These are phyloP conservation scores for Heliconius charithonia DNA, from an alignment of 2,888 invertebrate genomes.

Conservation along the genomic window DNA sequence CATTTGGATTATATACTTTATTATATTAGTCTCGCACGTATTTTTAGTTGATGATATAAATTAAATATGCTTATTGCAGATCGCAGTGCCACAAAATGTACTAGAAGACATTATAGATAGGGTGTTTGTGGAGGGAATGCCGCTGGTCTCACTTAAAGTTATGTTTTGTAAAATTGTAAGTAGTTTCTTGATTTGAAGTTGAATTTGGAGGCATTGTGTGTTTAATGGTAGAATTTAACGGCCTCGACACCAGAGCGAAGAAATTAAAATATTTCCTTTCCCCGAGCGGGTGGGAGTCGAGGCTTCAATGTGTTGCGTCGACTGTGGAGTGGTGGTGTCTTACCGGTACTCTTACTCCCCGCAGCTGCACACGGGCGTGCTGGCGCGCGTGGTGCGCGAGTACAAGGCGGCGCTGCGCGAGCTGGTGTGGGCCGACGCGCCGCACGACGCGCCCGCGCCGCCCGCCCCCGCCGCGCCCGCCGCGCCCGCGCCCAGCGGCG, in stretches of 20 bases:
- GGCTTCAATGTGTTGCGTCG: too few relatives aligned
- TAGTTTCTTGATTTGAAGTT: conserved; percentile 38
- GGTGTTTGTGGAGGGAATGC: conserved; percentile 65
- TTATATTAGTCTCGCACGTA: neutral
- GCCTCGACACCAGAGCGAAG: too few relatives aligned
- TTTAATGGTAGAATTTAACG: too few relatives aligned
- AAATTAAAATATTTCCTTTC: too few relatives aligned
- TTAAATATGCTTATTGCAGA: conserved; percentile 54
- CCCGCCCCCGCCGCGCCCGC: conserved; percentile 44
- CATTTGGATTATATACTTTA: too few relatives aligned
- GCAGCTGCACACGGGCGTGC: conserved; percentile 62
- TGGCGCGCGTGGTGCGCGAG: conserved; percentile 58
- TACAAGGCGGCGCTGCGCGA: conserved; percentile 62
- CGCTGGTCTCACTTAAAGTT: conserved; percentile 69
- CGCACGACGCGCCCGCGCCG: conserved; percentile 53
- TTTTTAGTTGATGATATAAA: neutral
- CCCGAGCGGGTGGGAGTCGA: too few relatives aligned
- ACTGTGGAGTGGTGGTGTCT: too few relatives aligned
- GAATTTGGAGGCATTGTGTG: neutral
- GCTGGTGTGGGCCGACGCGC: conserved; percentile 68
- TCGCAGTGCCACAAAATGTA: conserved; percentile 60
- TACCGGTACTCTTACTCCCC: too few relatives aligned
- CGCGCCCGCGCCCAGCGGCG: conserved; percentile 37
- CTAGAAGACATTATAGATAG: conserved; percentile 66
- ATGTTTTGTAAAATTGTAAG: conserved; percentile 77